Conservation (phyloP, 2,113 vertebrate species). For the Sapayoa aenigma region DNA sequence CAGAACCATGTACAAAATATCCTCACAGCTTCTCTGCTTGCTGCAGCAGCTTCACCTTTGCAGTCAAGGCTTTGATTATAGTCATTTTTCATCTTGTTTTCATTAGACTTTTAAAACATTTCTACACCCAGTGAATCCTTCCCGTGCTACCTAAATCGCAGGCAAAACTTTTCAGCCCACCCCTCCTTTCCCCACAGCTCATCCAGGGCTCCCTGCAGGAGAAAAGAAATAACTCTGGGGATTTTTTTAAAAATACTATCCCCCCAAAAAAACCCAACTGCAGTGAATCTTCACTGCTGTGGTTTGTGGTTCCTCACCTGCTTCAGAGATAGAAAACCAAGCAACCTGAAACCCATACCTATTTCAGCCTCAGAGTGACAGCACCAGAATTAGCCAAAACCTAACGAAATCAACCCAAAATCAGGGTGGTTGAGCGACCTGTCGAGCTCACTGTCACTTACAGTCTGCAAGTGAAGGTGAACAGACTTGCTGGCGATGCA, state of each 20-base stretch:
- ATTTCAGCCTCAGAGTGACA: rapidly evolving
- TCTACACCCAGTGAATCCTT: not conserved
- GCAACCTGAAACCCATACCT: not conserved
- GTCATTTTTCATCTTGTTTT: rapidly evolving
- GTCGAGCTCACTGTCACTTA: rapidly evolving
- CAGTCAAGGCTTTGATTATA: not conserved
- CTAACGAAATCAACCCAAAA: not conserved
- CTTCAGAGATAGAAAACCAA: not conserved
- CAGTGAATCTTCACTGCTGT: not conserved
- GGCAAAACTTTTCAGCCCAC: not conserved
- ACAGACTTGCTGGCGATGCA: rapidly evolving
- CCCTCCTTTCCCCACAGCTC: not conserved
- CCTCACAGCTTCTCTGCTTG: not conserved
- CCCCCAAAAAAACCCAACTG: not conserved
- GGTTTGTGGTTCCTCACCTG: slow-evolving; percentile 1
- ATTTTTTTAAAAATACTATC: not conserved
- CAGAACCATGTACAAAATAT: not conserved
- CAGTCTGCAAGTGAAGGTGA: not conserved
- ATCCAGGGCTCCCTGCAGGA: not conserved
- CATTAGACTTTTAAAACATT: rapidly evolving
- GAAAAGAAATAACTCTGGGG: no score
- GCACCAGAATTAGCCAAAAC: not conserved
- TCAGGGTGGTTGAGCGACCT: not conserved
- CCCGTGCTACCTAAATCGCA: not conserved
- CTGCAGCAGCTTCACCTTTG: not conserved